Percentiles rank a stretch among this genome's conserved stretches.
Conservation (phyloP, 2,113 vertebrate genomes). For the Aspiorhynchus laticeps region DNA sequence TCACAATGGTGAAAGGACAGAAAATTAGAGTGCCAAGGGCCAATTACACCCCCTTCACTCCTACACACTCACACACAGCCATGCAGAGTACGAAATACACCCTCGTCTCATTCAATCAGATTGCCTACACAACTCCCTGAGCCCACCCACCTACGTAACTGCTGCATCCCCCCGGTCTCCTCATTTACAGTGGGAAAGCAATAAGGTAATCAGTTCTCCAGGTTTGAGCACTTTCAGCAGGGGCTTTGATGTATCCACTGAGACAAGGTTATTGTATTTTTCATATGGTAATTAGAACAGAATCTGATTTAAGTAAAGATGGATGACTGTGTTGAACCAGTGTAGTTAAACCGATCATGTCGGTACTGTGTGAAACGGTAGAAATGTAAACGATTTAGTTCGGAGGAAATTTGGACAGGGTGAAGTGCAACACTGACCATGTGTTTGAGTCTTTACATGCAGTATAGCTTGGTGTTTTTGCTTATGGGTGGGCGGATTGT, state of each 20-base stretch:
- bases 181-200: constrained; percentile 11
- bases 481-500: neutral
- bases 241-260: constrained; percentile 15
- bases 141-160: constrained; percentile 27
- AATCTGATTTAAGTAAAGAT: constrained; percentile 14
- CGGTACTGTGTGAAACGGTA: neutral
- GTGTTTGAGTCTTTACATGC: constrained; percentile 11
- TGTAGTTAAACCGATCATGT: neutral
- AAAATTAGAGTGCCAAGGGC: constrained; percentile 41
- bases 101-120: constrained; percentile 49
- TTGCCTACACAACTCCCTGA: constrained; percentile 38
- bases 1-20: constrained; percentile 51
- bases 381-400: neutral
- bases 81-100: constrained; percentile 37
- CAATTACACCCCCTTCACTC: constrained; percentile 47
- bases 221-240: constrained; percentile 25
- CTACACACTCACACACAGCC: constrained; percentile 34
- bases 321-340: constrained; percentile 21
- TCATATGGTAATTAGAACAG: constrained; percentile 30
- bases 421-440: neutral
- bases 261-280: constrained; percentile 38
- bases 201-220: constrained; percentile 23
- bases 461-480: neutral
- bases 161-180: constrained; percentile 15
- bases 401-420: neutral